Evolutionary conservation across 1,140 invertebrate genomes (phyloP), one percentile per base, ranked within the genome.

Genomic region (Drosophila arizonae): DNA sequence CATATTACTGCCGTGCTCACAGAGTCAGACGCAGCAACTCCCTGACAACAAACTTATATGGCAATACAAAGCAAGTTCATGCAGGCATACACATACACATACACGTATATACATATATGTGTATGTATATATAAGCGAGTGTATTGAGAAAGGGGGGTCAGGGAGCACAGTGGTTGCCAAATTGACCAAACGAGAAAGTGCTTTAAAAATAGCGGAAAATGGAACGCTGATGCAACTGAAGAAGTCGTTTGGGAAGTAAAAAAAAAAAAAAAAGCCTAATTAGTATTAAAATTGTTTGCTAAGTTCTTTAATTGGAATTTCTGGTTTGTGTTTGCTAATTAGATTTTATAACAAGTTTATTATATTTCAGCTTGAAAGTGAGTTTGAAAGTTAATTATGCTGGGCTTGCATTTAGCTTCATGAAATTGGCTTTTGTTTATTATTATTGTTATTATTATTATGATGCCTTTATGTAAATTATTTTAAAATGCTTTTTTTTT

Each of bases 1-100:
- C 85, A 88, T 87, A 88, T 88, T 88, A 88, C 84, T 61, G 85
- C 76, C 64, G 62, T 64, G 77, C 78, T 72, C 69, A 66, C 77
- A 64, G 66, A 62, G 48, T 39, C 48, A 61, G 68, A 69, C 60
- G 64, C 41, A 72, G 67, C 28, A 21, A n/a, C 15, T 26, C 26
- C 15, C 13, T 39, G 65, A 69, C 74, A 71, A 50, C 55, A 64
- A 87, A 77, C 77, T 64, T 79, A 71, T 79, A 82, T 76, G 79
- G 69, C 71, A 79, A 58, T 63, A 28, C 66, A 51, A 62, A 50
- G 71, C 65, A 43, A 68, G 50, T 13, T 55, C 55, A 70, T 56
- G 45, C 56, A 13, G 30, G 46, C 43, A 45, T 10, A 43, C 48
- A 51, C 24, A 30, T 8, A 17, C 15, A 17, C 6, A 10, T 15